These are phyloP conservation scores for Babylonia areolata DNA, from an alignment of 1,140 invertebrate species.

Conservation along the genomic window DNA sequence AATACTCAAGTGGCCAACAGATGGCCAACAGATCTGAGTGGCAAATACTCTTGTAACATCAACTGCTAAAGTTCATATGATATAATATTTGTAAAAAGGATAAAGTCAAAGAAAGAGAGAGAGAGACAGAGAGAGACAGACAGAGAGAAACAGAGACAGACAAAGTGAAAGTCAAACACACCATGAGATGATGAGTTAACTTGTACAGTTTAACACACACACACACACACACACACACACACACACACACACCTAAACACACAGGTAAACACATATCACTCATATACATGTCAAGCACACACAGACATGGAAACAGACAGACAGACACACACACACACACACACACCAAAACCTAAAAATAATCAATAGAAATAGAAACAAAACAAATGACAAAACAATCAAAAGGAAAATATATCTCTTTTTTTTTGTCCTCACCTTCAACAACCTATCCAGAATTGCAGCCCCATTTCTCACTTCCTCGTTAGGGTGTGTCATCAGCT, in stretches of 20 bases:
- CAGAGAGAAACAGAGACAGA: no score
- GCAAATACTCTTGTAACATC: no score
- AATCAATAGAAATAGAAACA: no score
- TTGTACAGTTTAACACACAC: background rate
- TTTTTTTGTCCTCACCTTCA: background rate
- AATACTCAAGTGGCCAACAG: no score
- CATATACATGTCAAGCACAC: no score
- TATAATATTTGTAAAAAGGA: no score
- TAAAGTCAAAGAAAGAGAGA: no score
- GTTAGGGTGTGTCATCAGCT: background rate
- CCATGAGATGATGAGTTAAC: background rate
- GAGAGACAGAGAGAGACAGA: no score
- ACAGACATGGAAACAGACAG: background rate
- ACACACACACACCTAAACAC: background rate
- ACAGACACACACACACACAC: background rate
- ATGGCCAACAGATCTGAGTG: no score
- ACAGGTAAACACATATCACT: background rate
- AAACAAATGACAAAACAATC: no score
- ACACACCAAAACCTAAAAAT: background rate
- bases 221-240: background rate
- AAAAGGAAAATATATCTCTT: no score
- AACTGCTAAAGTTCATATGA: no score
- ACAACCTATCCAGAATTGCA: background rate
- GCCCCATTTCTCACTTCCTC: background rate
- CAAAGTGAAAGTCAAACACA: background rate